A percentile compares a stretch with the other conserved stretches of the same genome.
Conservation (phyloP, 2,888 invertebrate species). For the Cerastis leucographa region DNA sequence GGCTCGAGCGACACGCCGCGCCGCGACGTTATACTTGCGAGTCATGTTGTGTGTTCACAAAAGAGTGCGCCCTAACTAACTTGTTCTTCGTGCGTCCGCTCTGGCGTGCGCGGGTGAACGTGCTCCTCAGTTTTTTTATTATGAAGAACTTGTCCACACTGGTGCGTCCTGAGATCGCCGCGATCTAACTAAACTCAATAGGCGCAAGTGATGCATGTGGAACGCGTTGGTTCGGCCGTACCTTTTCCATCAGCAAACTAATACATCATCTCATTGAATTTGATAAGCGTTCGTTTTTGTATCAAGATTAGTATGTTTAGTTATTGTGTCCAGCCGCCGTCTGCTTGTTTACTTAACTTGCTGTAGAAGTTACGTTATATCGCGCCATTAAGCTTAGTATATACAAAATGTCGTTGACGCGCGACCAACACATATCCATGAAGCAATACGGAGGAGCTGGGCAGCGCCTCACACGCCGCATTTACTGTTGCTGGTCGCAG, state of each 20-base stretch:
- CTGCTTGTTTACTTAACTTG: constrained; percentile 61
- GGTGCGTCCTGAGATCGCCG: not conserved
- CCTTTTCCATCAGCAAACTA: constrained; percentile 3
- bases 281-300: constrained; percentile 27
- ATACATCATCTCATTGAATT: constrained; percentile 21
- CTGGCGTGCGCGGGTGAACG: not conserved
- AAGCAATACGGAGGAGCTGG: constrained; percentile 25
- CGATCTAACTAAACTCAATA: not conserved
- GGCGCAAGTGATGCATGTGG: not conserved
- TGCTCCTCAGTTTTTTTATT: not conserved
- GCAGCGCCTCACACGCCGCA: constrained; percentile 27
- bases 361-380: constrained; percentile 43
- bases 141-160: not conserved
- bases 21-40: not conserved
- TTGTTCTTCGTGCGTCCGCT: no score
- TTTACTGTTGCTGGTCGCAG: constrained; percentile 41
- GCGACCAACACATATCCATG: constrained; percentile 43
- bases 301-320: constrained; percentile 23
- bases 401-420: constrained; percentile 28
- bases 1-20: constrained; percentile 5
- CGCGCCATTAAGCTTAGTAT: constrained; percentile 52
- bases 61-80: not conserved
- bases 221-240: not conserved
- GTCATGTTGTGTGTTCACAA: not conserved
- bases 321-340: constrained; percentile 31